These are phyloP conservation scores for Nyleta sp. DNA, from an alignment of 2,888 invertebrate species.

Conservation along the genomic window DNA sequence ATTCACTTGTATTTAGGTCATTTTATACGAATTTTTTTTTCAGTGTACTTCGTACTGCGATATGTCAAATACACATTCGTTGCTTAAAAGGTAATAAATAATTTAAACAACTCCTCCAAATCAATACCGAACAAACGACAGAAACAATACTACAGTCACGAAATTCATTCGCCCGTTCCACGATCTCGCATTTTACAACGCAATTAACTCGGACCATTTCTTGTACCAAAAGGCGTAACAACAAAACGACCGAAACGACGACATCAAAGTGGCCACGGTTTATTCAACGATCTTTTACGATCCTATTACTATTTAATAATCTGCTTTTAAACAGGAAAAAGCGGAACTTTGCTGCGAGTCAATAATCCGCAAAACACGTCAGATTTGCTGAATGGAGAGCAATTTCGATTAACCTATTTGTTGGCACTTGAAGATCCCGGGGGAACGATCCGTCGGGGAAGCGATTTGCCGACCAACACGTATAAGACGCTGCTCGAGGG, in stretches of 20 bases:
- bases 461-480: constrained; percentile 45
- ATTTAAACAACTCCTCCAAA: too few species aligned
- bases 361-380: constrained; percentile 35
- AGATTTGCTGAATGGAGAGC: constrained; percentile 8
- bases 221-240: background rate
- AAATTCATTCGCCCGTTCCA: background rate
- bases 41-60: too few species aligned
- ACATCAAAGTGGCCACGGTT: constrained; percentile 8
- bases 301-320: constrained; percentile 27
- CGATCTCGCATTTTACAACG: background rate
- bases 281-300: constrained; percentile 29
- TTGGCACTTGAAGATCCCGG: constrained; percentile 21
- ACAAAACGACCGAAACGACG: constrained; percentile 6
- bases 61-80: too few species aligned
- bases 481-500: constrained; percentile 41
- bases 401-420: constrained; percentile 50
- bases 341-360: constrained; percentile 4
- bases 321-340: constrained; percentile 1
- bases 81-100: too few species aligned
- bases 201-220: background rate
- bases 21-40: too few species aligned
- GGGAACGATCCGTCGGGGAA: constrained; percentile 24
- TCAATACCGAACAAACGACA: too few species aligned
- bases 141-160: too few species aligned
- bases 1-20: too few species aligned